A percentile compares a stretch with the other conserved stretches of the same genome.
Evolutionary conservation across 2,113 vertebrate genomes (phyloP).

Genomic region (human): DNA sequence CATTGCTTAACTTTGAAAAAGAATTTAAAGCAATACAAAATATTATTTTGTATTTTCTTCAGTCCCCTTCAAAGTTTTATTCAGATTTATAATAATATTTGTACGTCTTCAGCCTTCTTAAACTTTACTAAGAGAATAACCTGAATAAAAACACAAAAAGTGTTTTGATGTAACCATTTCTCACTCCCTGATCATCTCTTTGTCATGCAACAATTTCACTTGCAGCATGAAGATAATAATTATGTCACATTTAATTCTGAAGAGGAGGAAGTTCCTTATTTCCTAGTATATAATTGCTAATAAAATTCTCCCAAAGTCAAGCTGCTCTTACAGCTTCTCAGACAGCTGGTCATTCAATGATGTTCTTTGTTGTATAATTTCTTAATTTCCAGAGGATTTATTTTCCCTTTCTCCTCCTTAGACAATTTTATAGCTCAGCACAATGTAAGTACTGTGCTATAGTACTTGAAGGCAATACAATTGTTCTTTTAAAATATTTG

Average conservation of each 20-base stretch:
- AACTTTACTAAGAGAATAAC: slow-evolving; percentile 11
- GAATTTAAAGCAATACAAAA: slow-evolving; percentile 15
- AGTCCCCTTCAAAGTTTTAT: not conserved
- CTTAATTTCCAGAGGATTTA: slow-evolving; percentile 13
- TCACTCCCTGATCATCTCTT: not conserved
- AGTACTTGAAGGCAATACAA: slow-evolving; percentile 15
- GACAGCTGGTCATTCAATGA: not conserved
- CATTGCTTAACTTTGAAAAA: slow-evolving; percentile 14
- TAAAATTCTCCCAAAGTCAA: not conserved
- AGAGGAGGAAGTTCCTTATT: not conserved
- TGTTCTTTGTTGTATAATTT: not conserved
- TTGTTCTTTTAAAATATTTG: slow-evolving; percentile 2
- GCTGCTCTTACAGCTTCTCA: not conserved
- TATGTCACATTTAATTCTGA: not conserved
- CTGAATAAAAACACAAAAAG: not conserved
- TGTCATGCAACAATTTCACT: not conserved
- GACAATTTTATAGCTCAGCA: slow-evolving; percentile 37
- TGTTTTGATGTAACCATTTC: slow-evolving; percentile 15
- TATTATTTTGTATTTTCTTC: not conserved
- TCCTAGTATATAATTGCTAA: not conserved
- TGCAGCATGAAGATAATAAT: not conserved
- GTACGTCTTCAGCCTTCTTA: slow-evolving; percentile 1
- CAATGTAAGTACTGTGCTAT: not conserved
- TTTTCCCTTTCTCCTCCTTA: not conserved
- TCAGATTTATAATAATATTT: slow-evolving; percentile 1